phyloP scores from a whole-genome alignment of 2,888 invertebrate species.

The Euzophera pinguis region DNA sequence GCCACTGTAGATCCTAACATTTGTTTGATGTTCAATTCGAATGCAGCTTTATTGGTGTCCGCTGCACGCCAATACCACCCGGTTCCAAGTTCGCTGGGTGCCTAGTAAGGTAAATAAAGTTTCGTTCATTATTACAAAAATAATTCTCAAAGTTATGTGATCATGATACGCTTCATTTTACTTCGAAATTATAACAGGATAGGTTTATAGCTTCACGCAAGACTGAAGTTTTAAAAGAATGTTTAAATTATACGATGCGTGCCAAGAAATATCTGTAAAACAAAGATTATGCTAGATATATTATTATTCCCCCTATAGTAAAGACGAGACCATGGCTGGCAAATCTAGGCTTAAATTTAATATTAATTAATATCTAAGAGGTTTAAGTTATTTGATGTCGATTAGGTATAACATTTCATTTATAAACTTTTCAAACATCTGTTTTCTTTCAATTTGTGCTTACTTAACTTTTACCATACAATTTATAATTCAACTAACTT shows the following conservation, averaged over 20 bases:
- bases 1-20: too few species aligned
- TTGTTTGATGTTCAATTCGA: too few species aligned
- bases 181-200: constrained; percentile 3
- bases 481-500: too few species aligned
- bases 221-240: constrained; percentile 2
- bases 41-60: too few species aligned
- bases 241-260: constrained; percentile 2
- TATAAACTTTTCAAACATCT: too few species aligned
- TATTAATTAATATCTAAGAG: background rate
- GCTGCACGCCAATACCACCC: too few species aligned
- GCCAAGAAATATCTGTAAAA: background rate
- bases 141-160: background rate
- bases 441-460: too few species aligned
- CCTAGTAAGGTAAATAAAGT: too few species aligned
- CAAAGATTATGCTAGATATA: background rate
- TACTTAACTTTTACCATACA: too few species aligned
- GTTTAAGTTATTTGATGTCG: too few species aligned
- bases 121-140: background rate
- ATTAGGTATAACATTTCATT: too few species aligned
- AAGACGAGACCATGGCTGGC: background rate
- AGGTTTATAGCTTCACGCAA: background rate
- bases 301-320: background rate
- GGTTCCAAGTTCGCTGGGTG: too few species aligned
- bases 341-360: background rate
- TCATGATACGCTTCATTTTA: constrained; percentile 6